Evolutionary conservation across 2,888 invertebrate genomes (phyloP), one percentile per base, ranked within the genome.

Genomic region (Magallana nippona): DNA sequence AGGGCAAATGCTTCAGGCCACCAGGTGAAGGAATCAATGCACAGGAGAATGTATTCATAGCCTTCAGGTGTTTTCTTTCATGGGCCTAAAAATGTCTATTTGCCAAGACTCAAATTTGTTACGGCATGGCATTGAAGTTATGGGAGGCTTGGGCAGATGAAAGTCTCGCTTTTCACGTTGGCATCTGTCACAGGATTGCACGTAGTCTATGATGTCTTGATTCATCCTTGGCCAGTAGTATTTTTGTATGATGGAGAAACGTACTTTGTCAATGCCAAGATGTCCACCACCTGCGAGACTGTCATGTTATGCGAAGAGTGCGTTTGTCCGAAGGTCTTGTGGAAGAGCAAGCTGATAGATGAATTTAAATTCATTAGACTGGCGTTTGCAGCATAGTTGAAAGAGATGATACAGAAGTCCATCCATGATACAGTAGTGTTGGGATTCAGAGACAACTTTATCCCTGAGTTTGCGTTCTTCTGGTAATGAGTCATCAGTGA

Each of bases 41-140:
- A 79, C 19, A 88, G 81, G 10, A 87, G 81, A 60, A 86, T 83
- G 81, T 87, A 94, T 96, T 97, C 93, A 97, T 97, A 94, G 97
- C 97, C 87, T 55, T 88, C 82, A 55, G 71, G 55, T 10, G 82
- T 81, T 82, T 63, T 78, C 78, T 27, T 62, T 19, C 88, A 77
- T 1, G 87, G 88, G n/a, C 88, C 87, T 15, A 88, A 32, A 85
- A 27, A 88, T 82, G 56, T 88, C 87, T 56, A 88, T 86, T 63
- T 88, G 88, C 84, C 84, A 84, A 13, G 79, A 60, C 10, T 79
- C 63, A 79, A 84, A 84, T 19, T 78, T 82, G 15, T 55, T 58
- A 27, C 32, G 78, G n/a, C 56, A 27, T 15, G 82, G 84, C 82
- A 84, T 79, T n/a, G 60, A 22, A 11, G 79, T 82, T 32, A 82